Conservation (phyloP, 2,888 invertebrate species). For the Drosophila falleni region DNA sequence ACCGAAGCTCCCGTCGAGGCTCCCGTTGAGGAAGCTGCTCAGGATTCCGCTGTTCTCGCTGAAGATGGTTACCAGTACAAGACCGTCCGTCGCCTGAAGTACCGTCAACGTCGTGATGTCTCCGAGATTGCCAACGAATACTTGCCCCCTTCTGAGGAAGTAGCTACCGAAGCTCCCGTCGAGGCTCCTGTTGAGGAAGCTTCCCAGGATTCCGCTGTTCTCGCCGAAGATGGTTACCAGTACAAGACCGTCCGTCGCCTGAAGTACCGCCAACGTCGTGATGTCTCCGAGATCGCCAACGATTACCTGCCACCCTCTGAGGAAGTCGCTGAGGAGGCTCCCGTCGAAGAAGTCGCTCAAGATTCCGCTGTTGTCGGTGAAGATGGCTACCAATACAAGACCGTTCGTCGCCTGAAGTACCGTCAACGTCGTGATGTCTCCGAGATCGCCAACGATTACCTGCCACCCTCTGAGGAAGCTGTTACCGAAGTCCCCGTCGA, state of each 20-base stretch:
- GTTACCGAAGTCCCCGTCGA: slow-evolving; percentile 39
- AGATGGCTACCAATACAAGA: slow-evolving; percentile 67
- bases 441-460: slow-evolving; percentile 52
- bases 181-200: too few relatives aligned
- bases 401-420: slow-evolving; percentile 62
- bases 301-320: slow-evolving; percentile 32
- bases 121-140: slow-evolving; percentile 38
- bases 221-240: slow-evolving; percentile 18
- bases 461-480: slow-evolving; percentile 38
- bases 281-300: slow-evolving; percentile 37
- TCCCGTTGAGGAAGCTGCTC: slow-evolving; percentile 33
- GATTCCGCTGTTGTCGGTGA: slow-evolving; percentile 49
- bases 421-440: slow-evolving; percentile 65
- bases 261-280: slow-evolving; percentile 39
- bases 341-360: slow-evolving; percentile 23
- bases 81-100: slow-evolving; percentile 75
- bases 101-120: slow-evolving; percentile 72
- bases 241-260: slow-evolving; percentile 41
- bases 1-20: slow-evolving; percentile 14
- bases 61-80: slow-evolving; percentile 75
- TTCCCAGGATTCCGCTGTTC: slow-evolving; percentile 32
- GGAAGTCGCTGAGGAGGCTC: slow-evolving; percentile 9
- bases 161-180: slow-evolving; percentile 1
- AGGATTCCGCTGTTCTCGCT: slow-evolving; percentile 56
- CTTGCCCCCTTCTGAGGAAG: slow-evolving; percentile 27